Evolutionary conservation across 2,888 invertebrate genomes (phyloP), one percentile per base, ranked within the genome.

Genomic region (Mactromeris polynyma): DNA sequence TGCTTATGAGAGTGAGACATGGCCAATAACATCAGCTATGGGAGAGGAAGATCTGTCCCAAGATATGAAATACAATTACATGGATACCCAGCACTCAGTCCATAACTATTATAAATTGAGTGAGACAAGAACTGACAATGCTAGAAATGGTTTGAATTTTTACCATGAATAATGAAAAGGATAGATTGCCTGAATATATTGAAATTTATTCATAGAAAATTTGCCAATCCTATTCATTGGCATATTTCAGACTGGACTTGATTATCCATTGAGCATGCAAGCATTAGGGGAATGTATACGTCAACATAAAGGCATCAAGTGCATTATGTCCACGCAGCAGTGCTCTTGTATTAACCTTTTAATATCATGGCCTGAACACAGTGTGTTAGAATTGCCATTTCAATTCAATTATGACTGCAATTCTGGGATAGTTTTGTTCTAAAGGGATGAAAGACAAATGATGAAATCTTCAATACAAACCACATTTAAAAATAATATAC

Each of bases 151-250:
- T 40, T 42, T n/a, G 36, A 78, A 46, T 84, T 33, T 77, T 73
- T 40, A 84, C 54, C 14, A 38, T 36, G 36, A 83, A 54, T 84
- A 78, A 84, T 78, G n/a, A 38, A n/a, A 26, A 54, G 36, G 46
- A 77, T 77, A 51, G 78, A 51, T 77, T 84, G 73, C 77, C 78
- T 33, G 38, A 77, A 83, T 51, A 46, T 83, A 83, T 77, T 77
- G 83, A 83, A 83, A 83, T 83, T 83, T 83, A 83, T 83, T 83
- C 83, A 83, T 83, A 46, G 83, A 69, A 51, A 33, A 83, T 83
- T 73, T 77, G 83, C 33, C 36, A 46, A 42, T 77, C 42, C n/a
- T 42, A 83, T 83, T 83, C 42, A 77, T 40, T 21, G 73, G 77
- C 38, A 42, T 42, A 33, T 46, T 9, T 83, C 77, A 42, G 33